These are phyloP conservation scores for Myopa tessellatipennis DNA, from an alignment of 2,888 invertebrate species.

Conservation along the genomic window DNA sequence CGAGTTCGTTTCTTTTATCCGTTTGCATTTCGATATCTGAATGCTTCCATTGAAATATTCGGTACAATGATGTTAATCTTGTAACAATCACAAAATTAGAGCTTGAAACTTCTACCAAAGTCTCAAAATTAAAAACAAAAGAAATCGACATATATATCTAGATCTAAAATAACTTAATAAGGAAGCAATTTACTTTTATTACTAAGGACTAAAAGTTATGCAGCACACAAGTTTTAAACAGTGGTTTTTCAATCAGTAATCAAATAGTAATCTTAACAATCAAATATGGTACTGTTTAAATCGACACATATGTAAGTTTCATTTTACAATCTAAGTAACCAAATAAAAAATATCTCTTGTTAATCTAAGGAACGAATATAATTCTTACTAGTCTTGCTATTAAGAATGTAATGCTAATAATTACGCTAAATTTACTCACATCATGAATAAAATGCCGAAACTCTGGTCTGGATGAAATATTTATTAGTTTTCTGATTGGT, in stretches of 20 bases:
- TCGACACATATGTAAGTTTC: background rate
- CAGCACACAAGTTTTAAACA: background rate
- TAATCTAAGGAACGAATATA: conserved; percentile 28
- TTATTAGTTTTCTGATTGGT: conserved; percentile 69
- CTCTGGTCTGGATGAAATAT: conserved; percentile 69
- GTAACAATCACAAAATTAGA: too few species aligned
- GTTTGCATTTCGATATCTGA: too few species aligned
- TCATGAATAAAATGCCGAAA: conserved; percentile 69
- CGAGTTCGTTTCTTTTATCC: too few species aligned
- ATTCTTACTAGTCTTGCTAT: conserved; percentile 21
- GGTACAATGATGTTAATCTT: too few species aligned
- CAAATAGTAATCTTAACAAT: background rate
- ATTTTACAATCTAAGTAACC: background rate
- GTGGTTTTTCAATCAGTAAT: background rate
- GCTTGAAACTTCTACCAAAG: too few species aligned
- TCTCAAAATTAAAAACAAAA: too few species aligned
- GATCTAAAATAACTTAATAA: background rate
- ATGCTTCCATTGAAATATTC: too few species aligned
- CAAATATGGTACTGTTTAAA: background rate
- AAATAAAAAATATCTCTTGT: conserved; percentile 5
- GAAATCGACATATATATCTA: background rate
- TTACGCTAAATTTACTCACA: conserved; percentile 66
- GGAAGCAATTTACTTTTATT: background rate
- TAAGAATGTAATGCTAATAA: conserved; percentile 31
- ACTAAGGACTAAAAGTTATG: background rate